phyloP scores from a whole-genome alignment of 1,140 invertebrate genomes.

The Magallana angulata region DNA sequence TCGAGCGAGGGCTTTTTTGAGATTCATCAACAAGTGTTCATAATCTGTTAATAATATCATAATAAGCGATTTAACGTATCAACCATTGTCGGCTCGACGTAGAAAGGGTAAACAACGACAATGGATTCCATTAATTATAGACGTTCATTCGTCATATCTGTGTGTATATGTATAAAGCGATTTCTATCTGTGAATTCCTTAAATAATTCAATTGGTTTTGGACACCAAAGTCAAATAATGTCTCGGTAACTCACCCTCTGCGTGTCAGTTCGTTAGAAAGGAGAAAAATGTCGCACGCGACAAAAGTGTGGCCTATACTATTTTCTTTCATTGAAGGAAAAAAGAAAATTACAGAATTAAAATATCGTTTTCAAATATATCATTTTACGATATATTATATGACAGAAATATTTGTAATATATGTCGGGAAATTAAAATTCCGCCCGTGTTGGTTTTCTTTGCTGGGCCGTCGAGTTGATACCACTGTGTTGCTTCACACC shows the following conservation, averaged over 20 bases:
- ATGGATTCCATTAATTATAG: not conserved
- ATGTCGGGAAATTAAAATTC: slow-evolving; percentile 29
- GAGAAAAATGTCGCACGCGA: not conserved
- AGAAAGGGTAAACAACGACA: not conserved
- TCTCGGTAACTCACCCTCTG: not conserved
- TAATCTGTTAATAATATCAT: not conserved
- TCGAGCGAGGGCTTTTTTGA: not conserved
- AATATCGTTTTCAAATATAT: slow-evolving; percentile 22
- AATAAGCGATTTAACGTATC: not conserved
- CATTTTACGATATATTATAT: slow-evolving; percentile 6
- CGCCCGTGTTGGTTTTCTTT: not conserved
- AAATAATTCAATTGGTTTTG: slow-evolving; percentile 11
- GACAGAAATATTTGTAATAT: not conserved
- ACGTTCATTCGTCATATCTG: too few species aligned
- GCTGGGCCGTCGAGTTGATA: too few species aligned
- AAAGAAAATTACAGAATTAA: slow-evolving; percentile 9
- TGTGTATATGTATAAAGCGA: too few species aligned
- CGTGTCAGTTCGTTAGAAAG: not conserved
- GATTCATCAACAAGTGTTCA: not conserved
- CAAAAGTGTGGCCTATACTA: not conserved
- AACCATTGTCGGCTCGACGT: not conserved
- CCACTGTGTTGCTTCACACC: too few species aligned
- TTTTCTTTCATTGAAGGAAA: not conserved
- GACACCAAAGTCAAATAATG: not conserved
- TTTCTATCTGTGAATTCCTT: not conserved